Evolutionary conservation across 35 echinoderm and acorn worm species (phyloP), one percentile per base, ranked within the genome.

Genomic region (Amphiura filiformis): DNA sequence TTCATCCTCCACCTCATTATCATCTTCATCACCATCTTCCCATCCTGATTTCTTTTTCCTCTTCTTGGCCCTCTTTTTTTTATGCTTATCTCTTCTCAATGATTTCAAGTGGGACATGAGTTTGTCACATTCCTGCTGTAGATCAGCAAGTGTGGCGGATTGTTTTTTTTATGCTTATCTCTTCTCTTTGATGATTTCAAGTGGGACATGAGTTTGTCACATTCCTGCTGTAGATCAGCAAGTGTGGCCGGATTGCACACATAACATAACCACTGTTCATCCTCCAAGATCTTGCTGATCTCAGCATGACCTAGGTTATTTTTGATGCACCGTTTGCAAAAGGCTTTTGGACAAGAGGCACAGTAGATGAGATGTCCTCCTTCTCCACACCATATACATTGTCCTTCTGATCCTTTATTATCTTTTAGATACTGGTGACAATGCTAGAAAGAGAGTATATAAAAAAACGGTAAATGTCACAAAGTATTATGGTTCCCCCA

Each of bases 381-480:
- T 34, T 98, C 92, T 0, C 89, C 96, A 85, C 96, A 98, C 96
- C 92, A 94, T 39, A 84, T 89, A 35, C 96, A 98, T 76, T 98
- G 89, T 61, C 94, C 96, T 34, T 98, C 96, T 1, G 87, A 84
- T 0, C 90, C 96, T 17, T 92, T 86, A 5, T 89, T 86, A 90
- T 98, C 96, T 42, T 88, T 75, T 76, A 94, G 94, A 82, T 87
- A 98, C 22, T 98, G 86, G 34, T 86, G 57, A 32, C 96, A 98
- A 76, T 77, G 89, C 96, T 98, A 87, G 18, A 36, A 79, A 76
- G 82, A n/a, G n/a, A n/a, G n/a, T n/a, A n/a, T n/a, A n/a, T n/a
- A 49, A 37, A 17, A 83, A n/a, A 26, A 39, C 26, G 22, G 22
- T 12, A 30, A n/a, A 7, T 11, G 11, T 36, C 82, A 84, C 33